Conservation (phyloP, 2,888 invertebrate species). For the Leptinotarsa rubiginosa region DNA sequence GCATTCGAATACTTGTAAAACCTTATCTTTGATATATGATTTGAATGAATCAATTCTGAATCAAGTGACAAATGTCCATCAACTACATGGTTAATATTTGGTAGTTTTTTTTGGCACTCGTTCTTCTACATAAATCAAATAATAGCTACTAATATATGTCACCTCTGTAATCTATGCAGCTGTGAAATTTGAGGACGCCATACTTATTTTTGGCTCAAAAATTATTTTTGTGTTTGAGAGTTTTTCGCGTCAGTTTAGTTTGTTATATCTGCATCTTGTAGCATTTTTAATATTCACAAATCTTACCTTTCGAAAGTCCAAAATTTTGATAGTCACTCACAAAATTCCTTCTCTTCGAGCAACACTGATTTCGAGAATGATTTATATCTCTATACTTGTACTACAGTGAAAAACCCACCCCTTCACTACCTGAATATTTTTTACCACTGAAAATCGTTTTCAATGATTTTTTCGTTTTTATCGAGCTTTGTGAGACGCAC, state of each 20-base stretch:
- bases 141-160: neutral
- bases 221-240: constrained; percentile 5
- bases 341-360: neutral
- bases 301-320: constrained; percentile 9
- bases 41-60: too few species aligned
- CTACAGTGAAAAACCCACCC: neutral
- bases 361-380: neutral
- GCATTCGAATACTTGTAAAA: too few species aligned
- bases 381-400: neutral
- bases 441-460: neutral
- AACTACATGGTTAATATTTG: too few species aligned
- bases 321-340: constrained; percentile 1
- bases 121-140: neutral
- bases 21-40: too few species aligned
- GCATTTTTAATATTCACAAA: neutral
- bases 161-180: neutral
- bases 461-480: constrained; percentile 15
- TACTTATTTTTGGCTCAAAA: constrained; percentile 31
- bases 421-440: constrained; percentile 1
- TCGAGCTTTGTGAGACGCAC: constrained; percentile 7
- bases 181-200: constrained; percentile 22
- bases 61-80: too few species aligned
- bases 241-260: neutral
- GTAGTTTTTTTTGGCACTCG: too few species aligned
- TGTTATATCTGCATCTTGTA: neutral